phyloP scores from a whole-genome alignment of 2,888 invertebrate genomes.

The Morpho helenor region DNA sequence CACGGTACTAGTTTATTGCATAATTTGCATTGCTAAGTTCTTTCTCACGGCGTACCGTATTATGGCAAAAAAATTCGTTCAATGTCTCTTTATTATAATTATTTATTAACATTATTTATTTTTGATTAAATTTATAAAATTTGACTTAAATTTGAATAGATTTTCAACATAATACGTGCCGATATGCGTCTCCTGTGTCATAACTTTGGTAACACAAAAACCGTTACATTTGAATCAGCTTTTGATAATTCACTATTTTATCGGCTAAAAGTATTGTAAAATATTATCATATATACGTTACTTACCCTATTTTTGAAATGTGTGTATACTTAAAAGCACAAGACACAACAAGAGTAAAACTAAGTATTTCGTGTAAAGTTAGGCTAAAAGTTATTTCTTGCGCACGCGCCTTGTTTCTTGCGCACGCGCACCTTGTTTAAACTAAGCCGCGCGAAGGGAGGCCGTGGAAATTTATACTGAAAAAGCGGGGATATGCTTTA shows the following conservation, averaged over 20 bases:
- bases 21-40: too few species aligned
- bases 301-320: constrained; percentile 1
- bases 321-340: not conserved
- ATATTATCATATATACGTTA: not conserved
- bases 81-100: too few species aligned
- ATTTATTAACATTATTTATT: too few species aligned
- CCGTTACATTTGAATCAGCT: constrained; percentile 1
- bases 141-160: too few species aligned
- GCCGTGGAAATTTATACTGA: constrained; percentile 43
- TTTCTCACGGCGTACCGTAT: too few species aligned
- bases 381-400: constrained; percentile 25
- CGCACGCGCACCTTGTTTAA: constrained; percentile 38
- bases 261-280: too few species aligned
- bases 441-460: constrained; percentile 53
- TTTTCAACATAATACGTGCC: too few species aligned
- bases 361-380: constrained; percentile 1
- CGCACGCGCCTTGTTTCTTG: constrained; percentile 38
- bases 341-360: not conserved
- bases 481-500: constrained; percentile 40
- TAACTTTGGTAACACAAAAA: not conserved
- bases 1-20: too few species aligned
- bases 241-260: not conserved
- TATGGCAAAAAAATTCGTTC: too few species aligned
- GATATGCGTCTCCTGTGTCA: too few species aligned
- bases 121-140: too few species aligned